A percentile compares a stretch with the other conserved stretches of the same genome.
phyloP scores from a whole-genome alignment of 2,888 invertebrate genomes.

The Archips crataeganus region DNA sequence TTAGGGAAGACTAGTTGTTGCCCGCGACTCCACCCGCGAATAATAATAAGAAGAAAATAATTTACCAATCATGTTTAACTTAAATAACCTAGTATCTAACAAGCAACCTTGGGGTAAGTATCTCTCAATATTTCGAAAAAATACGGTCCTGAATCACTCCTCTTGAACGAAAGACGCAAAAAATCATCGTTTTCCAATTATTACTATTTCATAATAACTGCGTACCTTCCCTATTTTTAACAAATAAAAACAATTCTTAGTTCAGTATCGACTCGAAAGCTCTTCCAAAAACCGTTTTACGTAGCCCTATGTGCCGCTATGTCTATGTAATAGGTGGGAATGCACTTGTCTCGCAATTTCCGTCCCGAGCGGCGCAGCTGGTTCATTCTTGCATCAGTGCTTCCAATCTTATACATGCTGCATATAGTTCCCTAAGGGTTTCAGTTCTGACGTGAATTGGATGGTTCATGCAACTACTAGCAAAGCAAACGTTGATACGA shows the following conservation, averaged over 20 bases:
- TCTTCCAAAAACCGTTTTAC: not conserved
- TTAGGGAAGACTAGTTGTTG: too few relatives aligned
- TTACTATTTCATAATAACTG: too few relatives aligned
- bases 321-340: constrained; percentile 38
- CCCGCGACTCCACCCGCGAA: not conserved
- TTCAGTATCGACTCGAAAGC: too few relatives aligned
- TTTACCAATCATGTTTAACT: too few relatives aligned
- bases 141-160: too few relatives aligned
- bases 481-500: not conserved
- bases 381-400: constrained; percentile 41
- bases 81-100: too few relatives aligned
- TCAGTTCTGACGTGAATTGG: constrained; percentile 30
- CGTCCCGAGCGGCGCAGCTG: constrained; percentile 38
- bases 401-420: constrained; percentile 41
- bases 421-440: constrained; percentile 38
- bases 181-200: too few relatives aligned
- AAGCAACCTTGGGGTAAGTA: too few relatives aligned
- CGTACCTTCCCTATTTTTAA: too few relatives aligned
- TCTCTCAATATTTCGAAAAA: too few relatives aligned
- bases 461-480: constrained; percentile 32
- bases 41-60: too few relatives aligned
- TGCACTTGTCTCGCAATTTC: constrained; percentile 42
- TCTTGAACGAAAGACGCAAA: not conserved
- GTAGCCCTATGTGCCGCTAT: not conserved
- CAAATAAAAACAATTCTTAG: too few relatives aligned